These are phyloP conservation scores for Philaethria dido DNA, from an alignment of 2,888 invertebrate genomes.

Conservation along the genomic window DNA sequence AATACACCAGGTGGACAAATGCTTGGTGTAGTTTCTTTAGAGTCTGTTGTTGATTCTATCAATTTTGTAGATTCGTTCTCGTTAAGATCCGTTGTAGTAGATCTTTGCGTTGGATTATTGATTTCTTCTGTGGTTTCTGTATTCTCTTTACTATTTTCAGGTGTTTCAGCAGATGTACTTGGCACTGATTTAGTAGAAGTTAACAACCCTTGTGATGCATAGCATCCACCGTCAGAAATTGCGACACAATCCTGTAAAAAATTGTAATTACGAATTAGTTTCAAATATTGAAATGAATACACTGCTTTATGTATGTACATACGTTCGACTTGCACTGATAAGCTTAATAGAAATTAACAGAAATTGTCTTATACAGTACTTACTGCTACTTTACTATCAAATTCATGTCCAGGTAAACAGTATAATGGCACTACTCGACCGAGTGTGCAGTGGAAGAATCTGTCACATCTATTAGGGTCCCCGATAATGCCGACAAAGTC, in stretches of 20 bases:
- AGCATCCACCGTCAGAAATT: slow-evolving; percentile 42
- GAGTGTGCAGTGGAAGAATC: slow-evolving; percentile 3
- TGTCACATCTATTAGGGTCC: not conserved
- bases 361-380: not conserved
- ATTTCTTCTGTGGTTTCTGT: not conserved
- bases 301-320: too few relatives aligned
- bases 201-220: slow-evolving; percentile 32
- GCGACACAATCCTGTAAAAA: slow-evolving; percentile 34
- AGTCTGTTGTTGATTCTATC: too few relatives aligned
- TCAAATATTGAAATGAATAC: too few relatives aligned
- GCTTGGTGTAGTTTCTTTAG: slow-evolving; percentile 4
- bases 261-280: too few relatives aligned
- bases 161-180: slow-evolving; percentile 16
- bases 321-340: too few relatives aligned
- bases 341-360: too few relatives aligned
- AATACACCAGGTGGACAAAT: slow-evolving; percentile 51
- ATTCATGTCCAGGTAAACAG: slow-evolving; percentile 5
- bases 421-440: slow-evolving; percentile 1
- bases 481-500: slow-evolving; percentile 1
- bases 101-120: not conserved
- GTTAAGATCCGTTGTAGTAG: too few relatives aligned
- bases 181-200: slow-evolving; percentile 30
- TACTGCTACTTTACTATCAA: slow-evolving; percentile 2
- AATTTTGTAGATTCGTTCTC: not conserved
- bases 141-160: slow-evolving; percentile 5